Conservation (phyloP, 1,140 invertebrate species). For the honey bee (Apis mellifera) region Amel_HAv3.1 CM009940.2:3459001-3459500, state of each 20-base stretch:
- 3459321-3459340: no score
- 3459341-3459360: no score
- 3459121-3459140: background rate
- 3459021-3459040: slow-evolving; percentile 27
- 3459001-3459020: slow-evolving; percentile 13
- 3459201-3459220: background rate
- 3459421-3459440: no score
- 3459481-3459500: no score
- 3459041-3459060: slow-evolving; percentile 10
- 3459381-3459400: no score
- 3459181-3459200: background rate
- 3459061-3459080: slow-evolving; percentile 25
- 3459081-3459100: background rate
- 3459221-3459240: background rate
- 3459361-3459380: no score
- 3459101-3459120: background rate
- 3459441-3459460: no score
- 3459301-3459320: no score
- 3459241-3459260: background rate
- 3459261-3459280: background rate
- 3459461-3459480: no score
- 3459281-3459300: no score
- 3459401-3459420: no score
- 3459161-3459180: no score
- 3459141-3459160: background rate